phyloP scores from a whole-genome alignment of 2,888 invertebrate species.

The Psococerastis gibbosa region DNA sequence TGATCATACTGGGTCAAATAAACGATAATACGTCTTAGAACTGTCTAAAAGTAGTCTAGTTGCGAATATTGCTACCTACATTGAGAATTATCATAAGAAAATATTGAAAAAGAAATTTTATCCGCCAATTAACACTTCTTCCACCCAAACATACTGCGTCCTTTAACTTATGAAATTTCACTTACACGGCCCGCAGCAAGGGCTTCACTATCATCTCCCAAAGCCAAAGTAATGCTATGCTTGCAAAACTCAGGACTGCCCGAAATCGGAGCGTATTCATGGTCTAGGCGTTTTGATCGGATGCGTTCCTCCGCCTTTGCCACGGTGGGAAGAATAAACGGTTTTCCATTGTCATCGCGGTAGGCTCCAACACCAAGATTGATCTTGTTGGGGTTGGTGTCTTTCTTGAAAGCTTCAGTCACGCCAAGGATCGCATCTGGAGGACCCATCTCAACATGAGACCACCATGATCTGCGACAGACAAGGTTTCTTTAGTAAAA shows the following conservation, averaged over 20 bases:
- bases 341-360: constrained; percentile 93
- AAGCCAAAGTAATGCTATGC: constrained; percentile 67
- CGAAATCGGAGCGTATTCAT: constrained; percentile 88
- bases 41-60: too few species aligned
- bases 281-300: constrained; percentile 48
- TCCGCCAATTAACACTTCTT: too few species aligned
- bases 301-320: constrained; percentile 68
- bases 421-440: constrained; percentile 97
- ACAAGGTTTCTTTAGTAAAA: too few species aligned
- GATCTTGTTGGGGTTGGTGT: constrained; percentile 80
- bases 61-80: too few species aligned
- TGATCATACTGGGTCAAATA: too few species aligned
- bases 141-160: too few species aligned
- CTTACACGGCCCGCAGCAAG: constrained; percentile 55
- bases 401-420: constrained; percentile 86
- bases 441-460: constrained; percentile 85
- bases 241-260: constrained; percentile 72
- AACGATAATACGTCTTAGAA: constrained; percentile 9
- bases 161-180: too few species aligned
- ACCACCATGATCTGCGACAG: constrained; percentile 58
- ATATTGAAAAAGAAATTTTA: too few species aligned
- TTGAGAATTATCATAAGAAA: too few species aligned
- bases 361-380: constrained; percentile 96
- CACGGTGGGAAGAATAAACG: constrained; percentile 82
- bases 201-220: constrained; percentile 56